phyloP scores from a whole-genome alignment of 2,797 vertebrate genomes.

The Heterohyrax brucei region DNA sequence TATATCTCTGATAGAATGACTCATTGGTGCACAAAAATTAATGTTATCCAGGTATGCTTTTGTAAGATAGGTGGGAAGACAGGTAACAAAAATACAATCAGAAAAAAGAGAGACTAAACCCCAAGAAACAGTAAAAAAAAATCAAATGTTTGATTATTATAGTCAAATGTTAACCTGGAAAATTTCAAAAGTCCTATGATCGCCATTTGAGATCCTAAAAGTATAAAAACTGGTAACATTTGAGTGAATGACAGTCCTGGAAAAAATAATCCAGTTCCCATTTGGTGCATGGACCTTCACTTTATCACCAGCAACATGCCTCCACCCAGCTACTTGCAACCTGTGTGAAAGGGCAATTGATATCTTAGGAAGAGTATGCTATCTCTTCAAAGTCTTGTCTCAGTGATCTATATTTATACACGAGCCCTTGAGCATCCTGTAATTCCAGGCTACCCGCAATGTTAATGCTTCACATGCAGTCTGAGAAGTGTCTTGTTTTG shows the following conservation, averaged over 20 bases:
- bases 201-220: not conserved
- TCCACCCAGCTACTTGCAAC: not conserved
- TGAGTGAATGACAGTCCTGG: not conserved
- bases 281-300: fast-evolving
- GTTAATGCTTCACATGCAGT: fast-evolving
- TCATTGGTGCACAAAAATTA: slow-evolving; percentile 12
- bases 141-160: not conserved
- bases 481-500: not conserved
- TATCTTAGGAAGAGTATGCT: not conserved
- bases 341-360: too few species aligned
- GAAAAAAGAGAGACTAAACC: not conserved
- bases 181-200: not conserved
- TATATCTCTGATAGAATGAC: not conserved
- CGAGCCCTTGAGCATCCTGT: fast-evolving
- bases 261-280: not conserved
- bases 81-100: not conserved
- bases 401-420: not conserved
- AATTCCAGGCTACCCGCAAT: not conserved
- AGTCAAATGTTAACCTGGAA: not conserved
- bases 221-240: not conserved
- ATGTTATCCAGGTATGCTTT: not conserved
- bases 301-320: fast-evolving
- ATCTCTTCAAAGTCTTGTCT: not conserved
- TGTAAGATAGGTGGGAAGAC: too few species aligned
- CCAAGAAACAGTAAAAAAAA: not conserved